phyloP scores from a whole-genome alignment of 2,113 vertebrate species.

The Oryctolagus cuniculus region mOryCun1.1 NC_091441.1:39955001-39955500 shows the following conservation, averaged over 20 bases:
- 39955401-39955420: constrained; percentile 25
- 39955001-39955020: background rate
- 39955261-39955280: background rate
- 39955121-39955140: background rate
- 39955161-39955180: background rate
- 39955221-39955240: background rate
- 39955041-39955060: background rate
- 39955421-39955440: background rate
- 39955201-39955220: background rate
- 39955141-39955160: background rate
- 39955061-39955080: background rate
- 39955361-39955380: constrained; percentile 32
- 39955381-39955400: constrained; percentile 52
- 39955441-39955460: background rate
- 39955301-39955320: background rate
- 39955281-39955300: background rate
- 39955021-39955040: background rate
- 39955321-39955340: constrained; percentile 40
- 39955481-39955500: background rate
- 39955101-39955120: background rate
- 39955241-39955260: constrained; percentile 46
- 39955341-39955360: background rate
- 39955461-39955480: background rate
- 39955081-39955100: background rate
- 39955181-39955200: background rate